Evolutionary conservation across 2,113 vertebrate genomes (phyloP), one percentile per base, ranked within the genome.

Genomic region (Ceyx melanurus): DNA sequence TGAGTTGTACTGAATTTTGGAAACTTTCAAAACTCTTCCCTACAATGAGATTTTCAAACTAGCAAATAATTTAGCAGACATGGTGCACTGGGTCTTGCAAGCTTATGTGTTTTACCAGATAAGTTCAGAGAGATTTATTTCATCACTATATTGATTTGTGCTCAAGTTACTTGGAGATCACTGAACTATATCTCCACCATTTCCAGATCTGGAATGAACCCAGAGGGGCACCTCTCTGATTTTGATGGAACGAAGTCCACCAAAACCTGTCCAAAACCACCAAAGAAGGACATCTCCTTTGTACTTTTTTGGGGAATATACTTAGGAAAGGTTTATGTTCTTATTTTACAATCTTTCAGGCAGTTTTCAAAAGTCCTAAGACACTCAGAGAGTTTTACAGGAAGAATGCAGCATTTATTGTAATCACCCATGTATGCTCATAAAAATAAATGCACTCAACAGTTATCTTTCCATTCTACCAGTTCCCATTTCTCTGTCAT

Each of bases 61-160:
- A 3, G 11, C 13, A 66, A 54, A 35, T 76, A 76, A 60, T 51
- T 45, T 40, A 76, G 35, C 17, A 90, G 40, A 48, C 16, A 5
- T 31, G 29, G 45, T 0, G 0, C 13, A 48, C 10, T 0, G 1
- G 2, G 13, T 42, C 58, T 67, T 65, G 8, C 15, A 62, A 81
- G 21, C 23, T 86, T 6, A 0, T 13, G 16, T 65, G 14, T 62
- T 89, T 40, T 13, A 48, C 13, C 22, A 60, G 14, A 19, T 58
- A 29, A 58, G 56, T 22, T 3, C 26, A 48, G 60, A n/a, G 8
- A 25, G 29, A 33, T 9, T 42, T 48, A 40, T 66, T 50, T 75
- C 28, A 48, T 22, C 14, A 6, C 40, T 37, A 11, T 5, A 0
- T 8, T 0, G 0, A 50, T 58, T 50, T 71, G 9, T 26, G 19